Conservation (phyloP, 2,797 vertebrate species). For the Anisognathus igniventris region DNA sequence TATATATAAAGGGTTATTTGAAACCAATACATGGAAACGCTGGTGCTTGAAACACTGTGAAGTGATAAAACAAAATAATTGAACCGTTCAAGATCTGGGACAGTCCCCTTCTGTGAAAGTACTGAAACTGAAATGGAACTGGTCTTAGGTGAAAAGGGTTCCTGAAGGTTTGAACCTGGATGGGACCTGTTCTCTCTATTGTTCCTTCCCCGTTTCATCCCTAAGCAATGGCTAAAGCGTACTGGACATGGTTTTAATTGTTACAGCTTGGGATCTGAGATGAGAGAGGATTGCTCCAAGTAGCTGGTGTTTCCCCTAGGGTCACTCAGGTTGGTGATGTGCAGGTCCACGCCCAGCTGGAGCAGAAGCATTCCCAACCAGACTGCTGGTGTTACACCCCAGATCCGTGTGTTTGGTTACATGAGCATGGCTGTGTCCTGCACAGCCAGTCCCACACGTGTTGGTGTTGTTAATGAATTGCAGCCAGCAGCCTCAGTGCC, state of each 20-base stretch:
- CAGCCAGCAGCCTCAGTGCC: constrained; percentile 28
- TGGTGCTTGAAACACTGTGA: constrained; percentile 99
- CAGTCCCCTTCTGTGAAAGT: constrained; percentile 79
- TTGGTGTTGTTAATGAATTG: not conserved
- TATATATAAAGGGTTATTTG: constrained; percentile 86
- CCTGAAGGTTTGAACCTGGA: constrained; percentile 49
- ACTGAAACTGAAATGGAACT: constrained; percentile 71
- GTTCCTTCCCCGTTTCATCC: constrained; percentile 45
- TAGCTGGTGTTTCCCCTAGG: constrained; percentile 47
- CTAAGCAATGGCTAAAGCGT: not conserved
- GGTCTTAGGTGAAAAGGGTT: constrained; percentile 67
- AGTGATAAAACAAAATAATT: constrained; percentile 69
- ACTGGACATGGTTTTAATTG: constrained; percentile 49
- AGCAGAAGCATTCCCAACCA: not conserved
- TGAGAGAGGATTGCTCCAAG: constrained; percentile 56
- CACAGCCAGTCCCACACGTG: constrained; percentile 11
- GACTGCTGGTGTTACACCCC: constrained; percentile 20
- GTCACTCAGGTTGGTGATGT: constrained; percentile 6
- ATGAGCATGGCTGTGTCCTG: not conserved
- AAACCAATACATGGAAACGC: constrained; percentile 88
- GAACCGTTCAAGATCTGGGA: constrained; percentile 82
- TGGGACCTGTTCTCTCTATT: constrained; percentile 61
- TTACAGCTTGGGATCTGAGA: constrained; percentile 58
- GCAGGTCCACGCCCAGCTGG: constrained; percentile 14
- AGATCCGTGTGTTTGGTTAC: not conserved